A percentile compares a stretch with the other conserved stretches of the same genome.
These are phyloP conservation scores for Loriculus beryllinus DNA, from an alignment of 2,797 vertebrate species.

Conservation along the genomic window DNA sequence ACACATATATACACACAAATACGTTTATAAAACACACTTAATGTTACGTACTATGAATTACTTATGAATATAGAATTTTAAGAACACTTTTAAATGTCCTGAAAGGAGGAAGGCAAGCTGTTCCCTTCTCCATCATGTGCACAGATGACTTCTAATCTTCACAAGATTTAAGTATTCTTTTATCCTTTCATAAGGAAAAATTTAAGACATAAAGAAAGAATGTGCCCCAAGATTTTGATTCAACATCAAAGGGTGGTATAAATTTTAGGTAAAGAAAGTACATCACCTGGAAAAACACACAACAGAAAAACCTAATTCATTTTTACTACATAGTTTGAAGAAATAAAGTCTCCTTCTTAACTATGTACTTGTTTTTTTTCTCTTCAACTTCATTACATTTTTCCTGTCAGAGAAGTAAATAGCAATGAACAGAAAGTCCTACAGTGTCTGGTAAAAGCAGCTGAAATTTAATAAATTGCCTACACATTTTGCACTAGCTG, in stretches of 20 bases:
- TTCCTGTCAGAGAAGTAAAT: neutral
- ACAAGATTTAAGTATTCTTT: neutral
- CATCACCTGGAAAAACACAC: neutral
- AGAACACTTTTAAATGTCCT: neutral
- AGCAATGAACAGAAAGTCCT: neutral
- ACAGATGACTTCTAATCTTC: neutral
- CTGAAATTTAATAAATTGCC: slow-evolving; percentile 37
- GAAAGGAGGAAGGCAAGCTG: neutral
- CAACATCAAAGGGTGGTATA: neutral
- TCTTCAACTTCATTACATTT: neutral
- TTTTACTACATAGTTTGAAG: neutral
- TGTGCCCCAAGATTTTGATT: neutral
- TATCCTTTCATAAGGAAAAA: neutral
- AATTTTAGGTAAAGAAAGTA: neutral
- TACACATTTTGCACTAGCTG: slow-evolving; percentile 26
- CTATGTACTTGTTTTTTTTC: neutral
- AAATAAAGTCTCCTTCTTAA: neutral
- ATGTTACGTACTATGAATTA: neutral
- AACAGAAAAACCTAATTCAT: slow-evolving; percentile 17
- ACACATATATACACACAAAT: neutral
- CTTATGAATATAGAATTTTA: neutral
- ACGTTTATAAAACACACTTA: neutral
- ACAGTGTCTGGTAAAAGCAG: neutral
- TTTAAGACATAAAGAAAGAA: neutral
- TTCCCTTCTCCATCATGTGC: neutral